Evolutionary conservation across 1,140 invertebrate species (phyloP).

Genomic region (Pseudobourletiella spinata): DNA sequence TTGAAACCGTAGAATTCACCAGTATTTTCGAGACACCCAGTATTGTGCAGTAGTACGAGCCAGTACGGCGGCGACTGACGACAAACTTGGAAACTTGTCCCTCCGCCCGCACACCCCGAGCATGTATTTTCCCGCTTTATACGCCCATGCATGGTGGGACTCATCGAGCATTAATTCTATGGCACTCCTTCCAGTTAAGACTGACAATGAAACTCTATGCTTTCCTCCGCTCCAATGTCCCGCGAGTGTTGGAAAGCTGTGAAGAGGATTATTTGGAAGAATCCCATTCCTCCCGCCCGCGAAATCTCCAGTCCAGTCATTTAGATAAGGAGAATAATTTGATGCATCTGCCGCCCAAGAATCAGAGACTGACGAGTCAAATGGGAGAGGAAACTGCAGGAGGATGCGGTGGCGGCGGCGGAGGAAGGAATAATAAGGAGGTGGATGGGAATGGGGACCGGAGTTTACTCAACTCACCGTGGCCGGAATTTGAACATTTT

Average conservation of each 20-base stretch:
- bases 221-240: constrained; percentile 60
- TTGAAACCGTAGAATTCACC: too few species aligned
- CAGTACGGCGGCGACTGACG: too few species aligned
- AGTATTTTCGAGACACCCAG: too few species aligned
- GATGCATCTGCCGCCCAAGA: not conserved
- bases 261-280: too few species aligned
- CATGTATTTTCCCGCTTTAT: too few species aligned
- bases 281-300: not conserved
- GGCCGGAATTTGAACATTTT: constrained; percentile 24
- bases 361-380: not conserved
- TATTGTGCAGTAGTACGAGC: too few species aligned
- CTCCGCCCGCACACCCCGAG: too few species aligned
- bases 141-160: too few species aligned
- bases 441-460: not conserved
- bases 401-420: not conserved
- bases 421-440: not conserved
- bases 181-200: not conserved
- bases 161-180: too few species aligned
- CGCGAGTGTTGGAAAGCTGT: constrained; percentile 40
- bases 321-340: not conserved
- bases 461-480: not conserved
- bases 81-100: too few species aligned
- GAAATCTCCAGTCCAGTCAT: not conserved
- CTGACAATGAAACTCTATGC: constrained; percentile 70
- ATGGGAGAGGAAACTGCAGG: not conserved